phyloP scores from a whole-genome alignment of 2,113 vertebrate species.

The Buteo buteo region DNA sequence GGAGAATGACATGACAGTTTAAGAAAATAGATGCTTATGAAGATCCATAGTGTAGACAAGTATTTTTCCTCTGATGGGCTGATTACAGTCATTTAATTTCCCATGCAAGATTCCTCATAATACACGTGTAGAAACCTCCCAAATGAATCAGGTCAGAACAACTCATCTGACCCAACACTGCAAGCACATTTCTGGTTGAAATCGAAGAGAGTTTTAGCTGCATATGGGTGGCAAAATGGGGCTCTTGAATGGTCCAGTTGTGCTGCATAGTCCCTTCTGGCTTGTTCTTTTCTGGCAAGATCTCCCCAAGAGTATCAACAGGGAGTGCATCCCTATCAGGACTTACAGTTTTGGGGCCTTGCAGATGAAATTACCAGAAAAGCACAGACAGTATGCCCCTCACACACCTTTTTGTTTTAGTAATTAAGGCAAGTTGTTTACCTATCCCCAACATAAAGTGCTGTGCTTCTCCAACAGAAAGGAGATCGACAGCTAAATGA shows the following conservation, averaged over 20 bases:
- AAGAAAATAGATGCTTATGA: neutral
- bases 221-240: slow-evolving; percentile 14
- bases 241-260: slow-evolving; percentile 2
- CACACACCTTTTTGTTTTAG: neutral
- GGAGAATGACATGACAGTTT: neutral
- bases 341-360: neutral
- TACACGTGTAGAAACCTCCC: neutral
- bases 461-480: slow-evolving; percentile 34
- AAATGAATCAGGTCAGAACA: neutral
- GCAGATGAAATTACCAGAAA: neutral
- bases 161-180: neutral
- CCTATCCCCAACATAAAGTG: neutral
- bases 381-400: neutral
- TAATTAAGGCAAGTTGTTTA: slow-evolving; percentile 71
- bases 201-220: slow-evolving; percentile 18
- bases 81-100: neutral
- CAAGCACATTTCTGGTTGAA: neutral
- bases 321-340: neutral
- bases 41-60: neutral
- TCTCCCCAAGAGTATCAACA: neutral
- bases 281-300: slow-evolving; percentile 22
- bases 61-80: neutral
- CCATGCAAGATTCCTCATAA: neutral
- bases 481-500: neutral
- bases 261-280: slow-evolving; percentile 39